phyloP scores from a whole-genome alignment of 2,888 invertebrate species.

The Stenurella melanura region DNA sequence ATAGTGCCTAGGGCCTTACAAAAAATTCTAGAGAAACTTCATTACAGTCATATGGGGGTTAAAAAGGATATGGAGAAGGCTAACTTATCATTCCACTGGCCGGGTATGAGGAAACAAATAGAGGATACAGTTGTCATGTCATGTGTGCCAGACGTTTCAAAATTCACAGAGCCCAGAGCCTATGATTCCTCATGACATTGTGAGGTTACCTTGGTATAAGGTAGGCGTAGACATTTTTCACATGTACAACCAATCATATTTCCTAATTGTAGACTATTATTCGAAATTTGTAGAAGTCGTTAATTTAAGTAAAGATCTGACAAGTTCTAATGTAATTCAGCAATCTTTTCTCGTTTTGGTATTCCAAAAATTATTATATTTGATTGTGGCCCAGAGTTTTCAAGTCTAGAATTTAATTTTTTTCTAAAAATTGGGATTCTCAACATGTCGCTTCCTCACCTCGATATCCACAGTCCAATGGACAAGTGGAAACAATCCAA shows the following conservation, averaged over 20 bases:
- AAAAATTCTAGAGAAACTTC: neutral
- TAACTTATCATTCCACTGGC: too few relatives aligned
- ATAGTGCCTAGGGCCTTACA: neutral
- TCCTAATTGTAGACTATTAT: slow-evolving; percentile 37
- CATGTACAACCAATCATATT: slow-evolving; percentile 22
- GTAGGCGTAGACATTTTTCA: slow-evolving; percentile 41
- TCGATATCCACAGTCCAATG: slow-evolving; percentile 44
- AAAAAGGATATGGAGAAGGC: slow-evolving; percentile 12
- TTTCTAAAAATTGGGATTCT: slow-evolving; percentile 43
- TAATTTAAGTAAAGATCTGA: slow-evolving; percentile 20
- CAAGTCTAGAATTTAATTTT: slow-evolving; percentile 39
- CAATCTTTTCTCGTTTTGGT: slow-evolving; percentile 46
- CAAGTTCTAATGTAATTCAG: slow-evolving; percentile 29
- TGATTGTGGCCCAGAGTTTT: slow-evolving; percentile 45
- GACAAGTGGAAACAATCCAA: slow-evolving; percentile 47
- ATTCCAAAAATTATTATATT: slow-evolving; percentile 48
- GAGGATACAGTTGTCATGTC: slow-evolving; percentile 35
- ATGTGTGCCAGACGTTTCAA: slow-evolving; percentile 23
- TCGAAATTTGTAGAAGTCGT: slow-evolving; percentile 32
- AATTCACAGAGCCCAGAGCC: slow-evolving; percentile 31
- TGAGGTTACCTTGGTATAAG: slow-evolving; percentile 35
- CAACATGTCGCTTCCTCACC: slow-evolving; percentile 39
- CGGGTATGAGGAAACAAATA: slow-evolving; percentile 41
- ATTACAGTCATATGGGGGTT: neutral
- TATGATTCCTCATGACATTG: slow-evolving; percentile 37